Evolutionary conservation across 2,113 vertebrate genomes (phyloP).

Genomic region (Boulengeromyrus knoepffleri): DNA sequence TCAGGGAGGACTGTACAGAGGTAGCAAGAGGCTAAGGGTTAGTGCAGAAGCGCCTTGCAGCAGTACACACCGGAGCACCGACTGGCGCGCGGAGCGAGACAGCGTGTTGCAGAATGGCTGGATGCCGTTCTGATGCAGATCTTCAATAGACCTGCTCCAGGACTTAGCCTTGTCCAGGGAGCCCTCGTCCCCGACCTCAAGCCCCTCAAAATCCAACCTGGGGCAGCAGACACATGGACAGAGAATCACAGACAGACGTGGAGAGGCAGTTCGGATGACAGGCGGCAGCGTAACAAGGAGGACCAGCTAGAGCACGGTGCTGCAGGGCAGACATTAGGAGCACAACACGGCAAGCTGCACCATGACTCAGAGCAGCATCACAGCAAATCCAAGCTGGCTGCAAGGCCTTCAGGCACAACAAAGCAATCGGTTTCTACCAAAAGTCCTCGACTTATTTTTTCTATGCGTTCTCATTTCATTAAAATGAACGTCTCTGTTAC

Average conservation of each 20-base stretch:
- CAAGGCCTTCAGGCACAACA: neutral
- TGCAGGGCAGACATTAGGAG: neutral
- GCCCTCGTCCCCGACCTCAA: conserved; percentile 80
- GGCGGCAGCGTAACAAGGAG: neutral
- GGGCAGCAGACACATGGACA: neutral
- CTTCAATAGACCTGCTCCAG: conserved; percentile 93
- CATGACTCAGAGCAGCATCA: neutral
- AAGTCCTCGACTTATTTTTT: neutral
- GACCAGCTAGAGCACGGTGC: neutral
- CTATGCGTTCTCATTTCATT: neutral
- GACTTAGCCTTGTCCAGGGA: conserved; percentile 80
- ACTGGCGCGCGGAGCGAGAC: conserved; percentile 77
- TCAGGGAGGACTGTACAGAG: neutral
- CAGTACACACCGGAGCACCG: conserved; percentile 72
- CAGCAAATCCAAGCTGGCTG: neutral
- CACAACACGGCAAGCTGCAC: neutral
- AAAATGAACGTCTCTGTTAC: neutral
- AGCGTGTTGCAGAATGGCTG: conserved; percentile 74
- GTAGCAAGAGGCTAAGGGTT: neutral
- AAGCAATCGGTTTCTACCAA: neutral
- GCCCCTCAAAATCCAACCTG: conserved; percentile 88
- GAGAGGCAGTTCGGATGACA: neutral
- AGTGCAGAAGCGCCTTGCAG: neutral
- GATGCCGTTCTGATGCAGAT: conserved; percentile 77
- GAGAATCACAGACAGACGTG: neutral